Evolutionary conservation across 2,797 vertebrate genomes (phyloP).

Genomic region (Lepus townsendii): DNA sequence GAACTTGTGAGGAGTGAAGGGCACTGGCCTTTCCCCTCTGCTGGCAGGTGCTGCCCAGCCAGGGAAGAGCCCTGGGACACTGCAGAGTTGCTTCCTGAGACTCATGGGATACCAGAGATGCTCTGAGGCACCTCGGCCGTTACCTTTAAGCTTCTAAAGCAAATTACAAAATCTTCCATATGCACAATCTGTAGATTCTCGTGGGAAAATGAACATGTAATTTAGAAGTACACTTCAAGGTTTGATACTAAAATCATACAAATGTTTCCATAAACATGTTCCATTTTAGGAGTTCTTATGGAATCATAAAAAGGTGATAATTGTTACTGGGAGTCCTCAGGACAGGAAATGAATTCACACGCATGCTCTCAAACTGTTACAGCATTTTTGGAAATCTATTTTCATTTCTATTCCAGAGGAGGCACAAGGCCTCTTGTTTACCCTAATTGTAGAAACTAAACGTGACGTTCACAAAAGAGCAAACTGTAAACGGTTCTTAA

Average conservation of each 20-base stretch:
- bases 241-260: slow-evolving; percentile 45
- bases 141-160: slow-evolving; percentile 39
- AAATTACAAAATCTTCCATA: slow-evolving; percentile 5
- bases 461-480: slow-evolving; percentile 13
- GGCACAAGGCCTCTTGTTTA: neutral
- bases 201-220: neutral
- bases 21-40: neutral
- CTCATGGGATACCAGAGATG: neutral
- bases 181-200: slow-evolving; percentile 9
- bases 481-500: neutral
- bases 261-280: neutral
- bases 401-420: neutral
- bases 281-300: slow-evolving; percentile 1
- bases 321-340: neutral
- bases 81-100: neutral
- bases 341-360: slow-evolving; percentile 18
- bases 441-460: slow-evolving; percentile 43
- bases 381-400: slow-evolving; percentile 51
- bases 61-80: neutral
- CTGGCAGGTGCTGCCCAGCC: neutral
- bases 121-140: neutral
- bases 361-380: neutral
- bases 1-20: neutral
- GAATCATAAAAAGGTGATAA: neutral
- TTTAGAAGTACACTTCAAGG: slow-evolving; percentile 12